A percentile compares a stretch with the other conserved stretches of the same genome.
These are phyloP conservation scores for Hippopotamus amphibius DNA, from an alignment of 2,113 vertebrate genomes.

Conservation along the genomic window DNA sequence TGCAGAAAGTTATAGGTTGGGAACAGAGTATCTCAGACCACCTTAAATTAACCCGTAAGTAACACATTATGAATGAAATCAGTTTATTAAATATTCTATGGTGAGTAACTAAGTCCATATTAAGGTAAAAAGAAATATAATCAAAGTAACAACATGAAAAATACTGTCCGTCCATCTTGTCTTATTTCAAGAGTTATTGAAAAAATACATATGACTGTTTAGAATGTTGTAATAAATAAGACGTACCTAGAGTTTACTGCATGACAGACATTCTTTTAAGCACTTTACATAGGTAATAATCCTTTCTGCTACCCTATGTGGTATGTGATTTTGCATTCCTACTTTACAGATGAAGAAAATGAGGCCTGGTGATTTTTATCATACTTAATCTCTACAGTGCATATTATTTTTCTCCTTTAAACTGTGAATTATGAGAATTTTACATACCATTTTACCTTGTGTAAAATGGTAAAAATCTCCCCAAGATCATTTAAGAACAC, in stretches of 20 bases:
- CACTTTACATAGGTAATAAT: background rate
- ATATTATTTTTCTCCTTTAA: background rate
- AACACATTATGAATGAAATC: background rate
- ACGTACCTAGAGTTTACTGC: background rate
- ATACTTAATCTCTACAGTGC: background rate
- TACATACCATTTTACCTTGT: background rate
- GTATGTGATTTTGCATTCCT: background rate
- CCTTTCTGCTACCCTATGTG: background rate
- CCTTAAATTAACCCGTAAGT: background rate
- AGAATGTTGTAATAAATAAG: background rate
- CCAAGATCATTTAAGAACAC: background rate
- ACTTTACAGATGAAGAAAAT: background rate
- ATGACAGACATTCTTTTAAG: background rate
- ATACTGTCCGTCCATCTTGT: background rate
- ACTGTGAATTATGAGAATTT: background rate
- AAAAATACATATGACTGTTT: background rate
- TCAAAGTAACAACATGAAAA: background rate
- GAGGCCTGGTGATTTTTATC: background rate
- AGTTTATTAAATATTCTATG: background rate
- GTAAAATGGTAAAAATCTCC: background rate
- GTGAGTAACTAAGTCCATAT: background rate
- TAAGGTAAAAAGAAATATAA: background rate
- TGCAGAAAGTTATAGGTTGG: background rate
- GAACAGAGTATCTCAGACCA: background rate
- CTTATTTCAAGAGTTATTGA: background rate